Evolutionary conservation across 2,888 invertebrate genomes (phyloP).

Genomic region (Macrosoma leucophasiata): DNA sequence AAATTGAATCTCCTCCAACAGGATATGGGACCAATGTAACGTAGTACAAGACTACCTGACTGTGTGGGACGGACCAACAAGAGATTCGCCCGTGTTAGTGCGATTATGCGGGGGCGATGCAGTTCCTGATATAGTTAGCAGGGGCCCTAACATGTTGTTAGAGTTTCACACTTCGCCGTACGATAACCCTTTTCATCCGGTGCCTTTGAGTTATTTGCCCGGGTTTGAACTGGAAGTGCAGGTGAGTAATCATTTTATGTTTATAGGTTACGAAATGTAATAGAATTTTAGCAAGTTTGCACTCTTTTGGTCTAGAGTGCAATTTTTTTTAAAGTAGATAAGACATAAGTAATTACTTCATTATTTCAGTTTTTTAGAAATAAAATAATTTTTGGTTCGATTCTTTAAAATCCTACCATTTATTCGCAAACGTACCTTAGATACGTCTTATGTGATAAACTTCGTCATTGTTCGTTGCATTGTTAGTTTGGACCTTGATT

Average conservation of each 20-base stretch:
- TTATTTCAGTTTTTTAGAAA: too few species aligned
- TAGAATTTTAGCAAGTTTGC: too few species aligned
- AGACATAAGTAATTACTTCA: too few species aligned
- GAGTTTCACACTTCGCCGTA: constrained; percentile 88
- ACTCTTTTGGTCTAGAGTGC: too few species aligned
- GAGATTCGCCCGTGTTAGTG: constrained; percentile 82
- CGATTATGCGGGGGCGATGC: constrained; percentile 89
- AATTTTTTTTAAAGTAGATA: too few species aligned
- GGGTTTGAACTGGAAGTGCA: constrained; percentile 89
- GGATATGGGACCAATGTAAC: constrained; percentile 89
- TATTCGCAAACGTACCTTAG: too few species aligned
- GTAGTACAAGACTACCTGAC: constrained; percentile 88
- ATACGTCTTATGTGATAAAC: too few species aligned
- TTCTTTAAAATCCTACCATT: too few species aligned
- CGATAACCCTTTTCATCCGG: constrained; percentile 88
- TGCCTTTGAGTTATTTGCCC: constrained; percentile 84
- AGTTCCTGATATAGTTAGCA: constrained; percentile 86
- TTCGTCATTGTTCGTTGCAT: too few species aligned
- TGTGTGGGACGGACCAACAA: constrained; percentile 85
- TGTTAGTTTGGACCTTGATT: too few species aligned
- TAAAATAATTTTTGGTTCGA: too few species aligned
- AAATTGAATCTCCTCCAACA: constrained; percentile 38
- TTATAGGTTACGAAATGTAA: neutral
- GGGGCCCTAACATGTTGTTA: constrained; percentile 84
- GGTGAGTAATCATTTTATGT: too few species aligned